Evolutionary conservation across 2,113 vertebrate species (phyloP).

Genomic region (Noturus placidus): DNA sequence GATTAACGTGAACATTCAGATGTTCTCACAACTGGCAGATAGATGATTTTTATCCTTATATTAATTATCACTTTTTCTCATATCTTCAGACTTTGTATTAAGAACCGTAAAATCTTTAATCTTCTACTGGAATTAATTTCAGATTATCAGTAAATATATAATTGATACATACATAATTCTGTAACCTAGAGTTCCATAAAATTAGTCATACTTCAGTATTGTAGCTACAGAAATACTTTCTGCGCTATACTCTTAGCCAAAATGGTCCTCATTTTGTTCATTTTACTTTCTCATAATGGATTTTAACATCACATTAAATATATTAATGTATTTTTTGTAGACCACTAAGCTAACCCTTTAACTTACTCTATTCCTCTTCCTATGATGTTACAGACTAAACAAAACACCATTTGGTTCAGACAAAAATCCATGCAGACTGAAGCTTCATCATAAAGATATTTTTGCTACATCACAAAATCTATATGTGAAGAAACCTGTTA

Average conservation of each 20-base stretch:
- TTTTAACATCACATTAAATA: background rate
- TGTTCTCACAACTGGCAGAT: background rate
- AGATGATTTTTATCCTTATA: background rate
- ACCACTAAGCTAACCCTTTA: background rate
- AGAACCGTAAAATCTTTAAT: background rate
- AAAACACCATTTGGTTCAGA: background rate
- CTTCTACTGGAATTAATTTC: background rate
- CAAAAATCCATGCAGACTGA: background rate
- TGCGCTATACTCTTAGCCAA: background rate
- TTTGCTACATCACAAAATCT: background rate
- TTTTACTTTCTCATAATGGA: background rate
- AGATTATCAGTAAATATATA: background rate
- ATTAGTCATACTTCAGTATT: background rate
- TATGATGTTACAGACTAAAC: background rate
- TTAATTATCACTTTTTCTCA: background rate
- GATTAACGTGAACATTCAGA: background rate
- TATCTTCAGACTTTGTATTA: background rate
- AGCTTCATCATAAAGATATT: background rate
- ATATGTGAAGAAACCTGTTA: background rate
- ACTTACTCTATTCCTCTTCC: background rate
- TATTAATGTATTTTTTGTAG: background rate
- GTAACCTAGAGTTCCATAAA: background rate
- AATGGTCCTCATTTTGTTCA: background rate
- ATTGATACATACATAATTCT: background rate
- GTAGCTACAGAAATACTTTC: background rate